Evolutionary conservation across 2,888 invertebrate genomes (phyloP), one percentile per base, ranked within the genome.

Genomic region (Scaptomyza reducta): DNA sequence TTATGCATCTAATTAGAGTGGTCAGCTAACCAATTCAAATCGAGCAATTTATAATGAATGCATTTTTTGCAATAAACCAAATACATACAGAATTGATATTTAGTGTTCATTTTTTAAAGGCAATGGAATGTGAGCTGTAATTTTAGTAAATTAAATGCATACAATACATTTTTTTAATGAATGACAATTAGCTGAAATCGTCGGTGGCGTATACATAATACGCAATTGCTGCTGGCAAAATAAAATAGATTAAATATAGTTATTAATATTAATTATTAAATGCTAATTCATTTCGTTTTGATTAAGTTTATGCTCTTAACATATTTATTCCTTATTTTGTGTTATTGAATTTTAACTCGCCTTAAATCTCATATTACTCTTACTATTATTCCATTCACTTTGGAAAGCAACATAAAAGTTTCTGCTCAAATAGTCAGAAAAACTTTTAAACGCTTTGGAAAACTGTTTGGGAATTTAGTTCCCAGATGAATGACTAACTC

Each of bases 161-260:
- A n/a, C n/a, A n/a, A n/a, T n/a, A n/a, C n/a, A n/a, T n/a, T n/a
- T 16, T 14, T n/a, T 18, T 22, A 18, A 13, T 40, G 13, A 22
- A 35, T 38, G n/a, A 22, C 50, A 31, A 64, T 53, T 45, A n/a
- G 42, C 42, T 14, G 3, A 18, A 38, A 59, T 40, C 62, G 53
- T 46, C 69, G 42, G 45, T 66, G 77, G 80, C 71, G 59, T 66
- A 66, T 60, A 47, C 71, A 58, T 41, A 74, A 69, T 74, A 35
- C 9, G 27, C 45, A 65, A 71, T 42, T 59, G 54, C 41, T 13
- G 22, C 31, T 50, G 59, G 44, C 42, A 54, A 75, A 46, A 58
- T 65, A 50, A 60, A 72, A 65, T 53, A 35, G 54, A 73, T 66
- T 22, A 22, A 40, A 16, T 16, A 16, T 16, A 16, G 16, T 40